phyloP scores from a whole-genome alignment of 2,797 vertebrate species.

The Amazonetta brasiliensis region DNA sequence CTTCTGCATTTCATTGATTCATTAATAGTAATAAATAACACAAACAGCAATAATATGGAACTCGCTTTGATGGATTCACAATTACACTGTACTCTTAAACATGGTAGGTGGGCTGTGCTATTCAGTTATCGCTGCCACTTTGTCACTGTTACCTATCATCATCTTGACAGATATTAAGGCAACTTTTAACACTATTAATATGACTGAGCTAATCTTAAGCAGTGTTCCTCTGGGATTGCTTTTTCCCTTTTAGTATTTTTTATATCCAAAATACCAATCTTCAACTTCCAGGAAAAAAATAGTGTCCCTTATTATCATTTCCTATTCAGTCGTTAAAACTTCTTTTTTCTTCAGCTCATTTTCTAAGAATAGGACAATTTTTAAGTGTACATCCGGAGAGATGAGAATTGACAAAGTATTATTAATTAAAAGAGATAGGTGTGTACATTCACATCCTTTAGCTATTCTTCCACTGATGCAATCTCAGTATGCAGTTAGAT shows the following conservation, averaged over 20 bases:
- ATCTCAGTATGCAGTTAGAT: constrained; percentile 6
- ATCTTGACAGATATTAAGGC: not conserved
- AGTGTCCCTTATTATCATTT: not conserved
- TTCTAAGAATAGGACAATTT: not conserved
- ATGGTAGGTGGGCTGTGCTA: not conserved
- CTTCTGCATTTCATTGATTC: not conserved
- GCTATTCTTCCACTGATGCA: constrained; percentile 24
- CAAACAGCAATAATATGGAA: not conserved
- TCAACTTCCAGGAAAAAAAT: not conserved
- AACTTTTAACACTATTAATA: not conserved
- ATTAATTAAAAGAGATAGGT: not conserved
- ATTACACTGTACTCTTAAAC: not conserved
- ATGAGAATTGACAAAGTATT: not conserved
- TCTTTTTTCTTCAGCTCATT: not conserved
- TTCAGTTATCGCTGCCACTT: not conserved
- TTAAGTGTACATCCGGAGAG: not conserved
- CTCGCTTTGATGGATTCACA: not conserved
- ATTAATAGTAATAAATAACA: not conserved
- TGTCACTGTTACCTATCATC: not conserved
- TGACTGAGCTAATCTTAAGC: not conserved
- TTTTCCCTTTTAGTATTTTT: not conserved
- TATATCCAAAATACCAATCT: not conserved
- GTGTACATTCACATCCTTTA: not conserved
- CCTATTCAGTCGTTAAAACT: not conserved
- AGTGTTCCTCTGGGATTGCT: not conserved